These are phyloP conservation scores for Meghimatium bilineatum DNA, from an alignment of 2,888 invertebrate species.

Conservation along the genomic window DNA sequence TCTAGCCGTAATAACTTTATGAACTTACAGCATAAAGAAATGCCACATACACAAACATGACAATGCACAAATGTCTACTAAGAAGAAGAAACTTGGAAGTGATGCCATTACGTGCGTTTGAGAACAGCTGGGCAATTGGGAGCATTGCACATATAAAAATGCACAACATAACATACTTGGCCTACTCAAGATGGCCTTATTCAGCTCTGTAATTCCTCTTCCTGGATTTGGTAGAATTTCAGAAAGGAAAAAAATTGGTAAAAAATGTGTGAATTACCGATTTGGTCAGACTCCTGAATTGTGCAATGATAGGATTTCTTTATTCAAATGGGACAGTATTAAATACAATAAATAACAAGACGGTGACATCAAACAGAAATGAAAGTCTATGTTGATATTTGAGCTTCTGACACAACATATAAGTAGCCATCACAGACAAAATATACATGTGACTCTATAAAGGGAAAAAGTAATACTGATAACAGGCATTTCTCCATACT, in stretches of 20 bases:
- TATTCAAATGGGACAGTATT: slow-evolving; percentile 12
- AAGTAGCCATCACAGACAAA: slow-evolving; percentile 46
- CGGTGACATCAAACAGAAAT: slow-evolving; percentile 33
- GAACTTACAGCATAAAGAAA: slow-evolving; percentile 72
- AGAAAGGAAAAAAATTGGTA: slow-evolving; percentile 30
- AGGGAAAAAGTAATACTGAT: slow-evolving; percentile 41
- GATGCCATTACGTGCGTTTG: slow-evolving; percentile 38
- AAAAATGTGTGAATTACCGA: slow-evolving; percentile 21
- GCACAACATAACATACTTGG: slow-evolving; percentile 52
- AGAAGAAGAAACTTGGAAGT: slow-evolving; percentile 45
- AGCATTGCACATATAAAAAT: slow-evolving; percentile 53
- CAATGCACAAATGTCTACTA: slow-evolving; percentile 49
- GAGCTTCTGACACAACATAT: slow-evolving; percentile 38
- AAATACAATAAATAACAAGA: slow-evolving; percentile 10
- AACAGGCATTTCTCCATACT: slow-evolving; percentile 75
- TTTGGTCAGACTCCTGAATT: slow-evolving; percentile 7
- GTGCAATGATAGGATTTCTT: slow-evolving; percentile 22
- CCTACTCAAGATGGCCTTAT: slow-evolving; percentile 48
- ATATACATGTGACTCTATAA: slow-evolving; percentile 42
- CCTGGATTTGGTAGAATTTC: slow-evolving; percentile 40
- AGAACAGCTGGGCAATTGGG: slow-evolving; percentile 46
- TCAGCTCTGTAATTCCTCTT: slow-evolving; percentile 47
- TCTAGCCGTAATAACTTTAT: slow-evolving; percentile 19
- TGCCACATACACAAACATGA: slow-evolving; percentile 59
- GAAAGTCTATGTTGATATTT: slow-evolving; percentile 39